Evolutionary conservation across 2,888 invertebrate species (phyloP).

Genomic region (Odontothrips loti): DNA sequence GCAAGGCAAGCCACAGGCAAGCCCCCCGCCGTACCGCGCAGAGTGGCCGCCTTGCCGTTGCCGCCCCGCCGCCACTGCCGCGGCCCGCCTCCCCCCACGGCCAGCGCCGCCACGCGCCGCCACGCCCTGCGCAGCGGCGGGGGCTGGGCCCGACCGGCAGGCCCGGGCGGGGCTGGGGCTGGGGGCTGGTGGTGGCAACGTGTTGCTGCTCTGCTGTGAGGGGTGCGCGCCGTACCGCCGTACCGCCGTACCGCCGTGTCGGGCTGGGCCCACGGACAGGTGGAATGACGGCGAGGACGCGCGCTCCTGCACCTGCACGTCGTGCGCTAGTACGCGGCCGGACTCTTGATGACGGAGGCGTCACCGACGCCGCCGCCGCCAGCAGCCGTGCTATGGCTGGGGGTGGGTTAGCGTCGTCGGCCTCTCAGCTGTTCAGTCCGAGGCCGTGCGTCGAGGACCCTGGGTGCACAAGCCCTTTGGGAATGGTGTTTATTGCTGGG

Average conservation of each 20-base stretch:
- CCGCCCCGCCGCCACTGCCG: constrained; percentile 46
- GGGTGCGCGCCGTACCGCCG: not conserved
- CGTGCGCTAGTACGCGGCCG: too few species aligned
- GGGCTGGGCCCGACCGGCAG: not conserved
- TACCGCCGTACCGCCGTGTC: too few species aligned
- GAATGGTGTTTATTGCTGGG: too few species aligned
- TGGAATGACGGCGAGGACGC: too few species aligned
- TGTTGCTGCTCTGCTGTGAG: not conserved
- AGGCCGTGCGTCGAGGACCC: too few species aligned
- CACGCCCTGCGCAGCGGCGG: constrained; percentile 4
- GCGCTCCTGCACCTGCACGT: not conserved
- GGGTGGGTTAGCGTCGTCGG: too few species aligned
- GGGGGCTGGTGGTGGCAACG: not conserved
- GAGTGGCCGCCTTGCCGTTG: not conserved
- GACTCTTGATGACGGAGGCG: not conserved
- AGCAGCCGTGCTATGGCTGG: not conserved
- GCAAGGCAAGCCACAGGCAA: not conserved
- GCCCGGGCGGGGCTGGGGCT: not conserved
- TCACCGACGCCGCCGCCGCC: not conserved
- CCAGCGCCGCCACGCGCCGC: not conserved
- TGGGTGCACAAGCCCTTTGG: too few species aligned
- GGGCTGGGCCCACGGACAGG: not conserved
- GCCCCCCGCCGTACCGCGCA: not conserved
- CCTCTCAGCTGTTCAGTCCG: too few species aligned
- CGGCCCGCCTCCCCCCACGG: constrained; percentile 34